These are phyloP conservation scores for Sympetrum striolatum DNA, from an alignment of 2,888 invertebrate genomes.

Conservation along the genomic window DNA sequence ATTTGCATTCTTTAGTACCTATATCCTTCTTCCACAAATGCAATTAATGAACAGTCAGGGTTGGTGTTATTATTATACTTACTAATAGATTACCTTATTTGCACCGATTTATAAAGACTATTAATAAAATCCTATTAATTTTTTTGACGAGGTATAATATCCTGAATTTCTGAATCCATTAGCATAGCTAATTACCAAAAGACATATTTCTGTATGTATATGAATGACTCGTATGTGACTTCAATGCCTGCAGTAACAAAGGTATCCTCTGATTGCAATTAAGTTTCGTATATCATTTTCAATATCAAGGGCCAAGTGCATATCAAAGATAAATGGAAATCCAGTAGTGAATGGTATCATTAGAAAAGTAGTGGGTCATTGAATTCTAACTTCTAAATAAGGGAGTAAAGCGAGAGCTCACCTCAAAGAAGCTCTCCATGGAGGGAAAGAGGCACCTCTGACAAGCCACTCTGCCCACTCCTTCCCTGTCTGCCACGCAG, in stretches of 20 bases:
- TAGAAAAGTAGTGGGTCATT: background rate
- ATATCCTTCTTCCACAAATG: too few species aligned
- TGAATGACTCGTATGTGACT: too few species aligned
- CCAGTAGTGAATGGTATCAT: background rate
- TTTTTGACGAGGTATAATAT: background rate
- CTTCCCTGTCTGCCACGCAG: conserved; percentile 38
- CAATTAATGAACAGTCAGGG: too few species aligned
- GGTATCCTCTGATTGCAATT: too few species aligned
- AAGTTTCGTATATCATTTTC: too few species aligned
- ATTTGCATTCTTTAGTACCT: too few species aligned
- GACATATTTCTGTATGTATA: too few species aligned
- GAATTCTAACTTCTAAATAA: background rate
- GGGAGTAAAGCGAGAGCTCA: background rate
- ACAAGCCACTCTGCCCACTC: conserved; percentile 24
- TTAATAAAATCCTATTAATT: background rate
- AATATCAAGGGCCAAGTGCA: too few species aligned
- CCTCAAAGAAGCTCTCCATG: conserved; percentile 34
- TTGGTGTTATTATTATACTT: too few species aligned
- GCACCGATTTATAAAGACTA: background rate
- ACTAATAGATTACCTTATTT: too few species aligned
- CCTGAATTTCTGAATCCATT: background rate
- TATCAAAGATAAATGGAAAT: too few species aligned
- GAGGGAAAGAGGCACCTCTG: conserved; percentile 23
- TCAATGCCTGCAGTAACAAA: too few species aligned
- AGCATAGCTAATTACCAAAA: background rate